A percentile compares a stretch with the other conserved stretches of the same genome.
Evolutionary conservation across 2,888 invertebrate species (phyloP).

Genomic region (Ryuthela nishihirai): DNA sequence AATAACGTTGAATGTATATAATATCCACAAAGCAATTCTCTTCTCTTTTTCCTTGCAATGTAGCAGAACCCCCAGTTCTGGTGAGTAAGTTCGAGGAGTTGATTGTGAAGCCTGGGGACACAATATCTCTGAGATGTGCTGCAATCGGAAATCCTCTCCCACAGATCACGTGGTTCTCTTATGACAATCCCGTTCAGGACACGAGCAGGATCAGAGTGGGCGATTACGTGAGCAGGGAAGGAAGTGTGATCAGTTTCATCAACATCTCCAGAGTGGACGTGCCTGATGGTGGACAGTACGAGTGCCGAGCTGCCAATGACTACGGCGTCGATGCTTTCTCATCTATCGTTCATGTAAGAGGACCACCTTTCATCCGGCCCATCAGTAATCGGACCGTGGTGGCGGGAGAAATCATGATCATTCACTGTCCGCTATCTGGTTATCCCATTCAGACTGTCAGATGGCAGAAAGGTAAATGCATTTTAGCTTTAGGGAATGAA

Average conservation of each 20-base stretch:
- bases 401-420: constrained; percentile 29
- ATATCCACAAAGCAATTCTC: too few species aligned
- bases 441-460: constrained; percentile 31
- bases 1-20: too few species aligned
- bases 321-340: constrained; percentile 27
- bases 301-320: constrained; percentile 30
- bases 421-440: constrained; percentile 37
- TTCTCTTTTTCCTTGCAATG: too few species aligned
- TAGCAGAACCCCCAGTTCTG: constrained; percentile 37
- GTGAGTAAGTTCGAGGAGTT: constrained; percentile 33
- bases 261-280: constrained; percentile 37
- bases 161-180: constrained; percentile 41
- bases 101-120: constrained; percentile 31
- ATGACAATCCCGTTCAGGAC: constrained; percentile 37
- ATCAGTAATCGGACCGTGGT: constrained; percentile 30
- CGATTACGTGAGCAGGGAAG: constrained; percentile 41
- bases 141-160: constrained; percentile 42
- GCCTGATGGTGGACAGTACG: constrained; percentile 38
- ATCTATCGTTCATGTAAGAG: constrained; percentile 23
- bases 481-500: too few species aligned
- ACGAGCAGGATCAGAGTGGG: constrained; percentile 37
- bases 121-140: constrained; percentile 36
- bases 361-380: constrained; percentile 30
- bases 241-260: constrained; percentile 41
- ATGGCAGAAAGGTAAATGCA: constrained; percentile 43